phyloP scores from a whole-genome alignment of 2,113 vertebrate species.

The Dryoscopus gambensis region DNA sequence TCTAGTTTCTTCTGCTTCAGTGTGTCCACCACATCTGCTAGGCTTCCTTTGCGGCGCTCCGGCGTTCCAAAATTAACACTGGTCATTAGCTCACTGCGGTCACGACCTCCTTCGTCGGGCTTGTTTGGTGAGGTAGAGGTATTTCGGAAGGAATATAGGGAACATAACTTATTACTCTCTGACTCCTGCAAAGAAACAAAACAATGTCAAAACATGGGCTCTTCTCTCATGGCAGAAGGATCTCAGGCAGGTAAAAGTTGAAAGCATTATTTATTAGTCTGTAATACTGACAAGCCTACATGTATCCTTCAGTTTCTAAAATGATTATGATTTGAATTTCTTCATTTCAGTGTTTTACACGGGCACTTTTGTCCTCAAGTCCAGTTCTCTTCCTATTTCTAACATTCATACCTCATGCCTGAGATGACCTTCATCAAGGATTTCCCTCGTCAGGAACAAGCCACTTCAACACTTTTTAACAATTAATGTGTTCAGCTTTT shows the following conservation, averaged over 20 bases:
- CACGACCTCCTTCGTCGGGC: slow-evolving; percentile 95
- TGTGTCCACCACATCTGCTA: slow-evolving; percentile 97
- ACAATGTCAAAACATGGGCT: slow-evolving; percentile 34
- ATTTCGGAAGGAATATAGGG: slow-evolving; percentile 99
- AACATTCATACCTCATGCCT: background rate
- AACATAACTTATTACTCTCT: slow-evolving; percentile 99
- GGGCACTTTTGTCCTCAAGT: background rate
- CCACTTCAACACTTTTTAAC: background rate
- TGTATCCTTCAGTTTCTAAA: background rate
- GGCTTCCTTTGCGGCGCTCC: slow-evolving; percentile 97
- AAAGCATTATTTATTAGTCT: background rate
- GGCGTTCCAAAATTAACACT: slow-evolving; percentile 95
- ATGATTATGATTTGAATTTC: background rate
- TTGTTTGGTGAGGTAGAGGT: slow-evolving; percentile 99
- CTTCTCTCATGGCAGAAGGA: background rate
- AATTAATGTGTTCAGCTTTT: background rate
- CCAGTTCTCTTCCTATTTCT: background rate
- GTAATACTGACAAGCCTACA: background rate
- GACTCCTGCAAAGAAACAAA: slow-evolving; percentile 86
- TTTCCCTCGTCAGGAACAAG: background rate
- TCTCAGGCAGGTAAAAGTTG: background rate
- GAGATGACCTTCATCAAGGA: background rate
- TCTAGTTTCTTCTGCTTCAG: slow-evolving; percentile 99
- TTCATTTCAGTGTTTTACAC: background rate
- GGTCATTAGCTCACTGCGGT: slow-evolving; percentile 92